Evolutionary conservation across 2,888 invertebrate genomes (phyloP), one percentile per base, ranked within the genome.

Genomic region (Alviniconcha strummeri): DNA sequence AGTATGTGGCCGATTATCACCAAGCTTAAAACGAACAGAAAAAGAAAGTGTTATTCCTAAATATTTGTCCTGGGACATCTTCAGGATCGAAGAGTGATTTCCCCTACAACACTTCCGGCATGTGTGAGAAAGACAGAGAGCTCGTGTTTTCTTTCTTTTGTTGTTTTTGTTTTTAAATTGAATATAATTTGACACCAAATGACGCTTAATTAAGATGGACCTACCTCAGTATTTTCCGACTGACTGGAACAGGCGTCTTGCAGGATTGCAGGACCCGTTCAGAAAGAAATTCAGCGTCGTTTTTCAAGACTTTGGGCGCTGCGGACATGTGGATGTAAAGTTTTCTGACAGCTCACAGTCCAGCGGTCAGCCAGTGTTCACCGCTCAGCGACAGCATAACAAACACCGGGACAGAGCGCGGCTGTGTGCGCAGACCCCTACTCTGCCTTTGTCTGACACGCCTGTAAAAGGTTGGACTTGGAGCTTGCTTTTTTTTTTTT

Each of bases 301-400:
- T 36, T 82, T 82, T 56, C 82, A 82, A 69, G 82, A 82, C 75
- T 82, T 54, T 82, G 82, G 82, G 17, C 55, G 76, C 8, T 52
- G n/a, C 8, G 82, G 82, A 17, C 76, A 82, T 56, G 82, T 82
- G 54, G 71, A 77, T 56, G 69, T 77, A 6, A 13, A 52, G 17
- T 56, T 52, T 60, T n/a, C 72, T 6, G 64, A 64, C 5, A 17
- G 5, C 15, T 64, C 17, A 1, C 8, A n/a, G 13, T 56, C 78
- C 60, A 19, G n/a, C 57, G 17, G 13, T n/a, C 19, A 57, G 9
- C 77, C 64, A 13, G 60, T 17, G n/a, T 64, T 54, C 52, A 60
- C 17, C 6, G n/a, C 82, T 13, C 74, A 82, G 54, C 72, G 76
- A 54, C 64, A 57, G n/a, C 64, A 82, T 13, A 5, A 67, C 52